Evolutionary conservation across 2,113 vertebrate species (phyloP).

Genomic region (Dissostichus mawsoni): DNA sequence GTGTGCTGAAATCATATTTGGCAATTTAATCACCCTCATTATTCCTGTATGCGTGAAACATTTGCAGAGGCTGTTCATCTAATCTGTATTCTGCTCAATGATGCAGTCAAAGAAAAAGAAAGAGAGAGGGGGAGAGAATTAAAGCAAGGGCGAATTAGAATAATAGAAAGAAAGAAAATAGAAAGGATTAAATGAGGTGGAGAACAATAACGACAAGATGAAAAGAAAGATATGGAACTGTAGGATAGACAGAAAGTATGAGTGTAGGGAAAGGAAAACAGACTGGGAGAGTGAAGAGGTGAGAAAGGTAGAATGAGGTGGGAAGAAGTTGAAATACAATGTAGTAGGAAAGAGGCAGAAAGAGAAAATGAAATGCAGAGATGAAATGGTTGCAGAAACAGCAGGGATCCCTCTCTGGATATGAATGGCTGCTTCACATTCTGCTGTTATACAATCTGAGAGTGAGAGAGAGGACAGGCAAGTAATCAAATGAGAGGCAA

Average conservation of each 20-base stretch:
- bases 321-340: conserved; percentile 28
- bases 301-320: background rate
- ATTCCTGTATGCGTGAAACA: conserved; percentile 36
- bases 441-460: conserved; percentile 66
- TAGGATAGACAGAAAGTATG: conserved; percentile 9
- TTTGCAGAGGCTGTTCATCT: conserved; percentile 46
- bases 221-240: conserved; percentile 14
- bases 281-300: conserved; percentile 4
- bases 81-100: conserved; percentile 59
- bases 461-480: conserved; percentile 42
- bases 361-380: conserved; percentile 46
- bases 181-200: conserved; percentile 7
- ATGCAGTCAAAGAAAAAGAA: conserved; percentile 34
- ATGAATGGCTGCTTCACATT: conserved; percentile 70
- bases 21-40: conserved; percentile 48
- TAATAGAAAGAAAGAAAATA: conserved; percentile 21
- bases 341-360: background rate
- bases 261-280: conserved; percentile 12
- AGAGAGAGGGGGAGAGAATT: conserved; percentile 15
- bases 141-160: conserved; percentile 32
- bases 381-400: conserved; percentile 64
- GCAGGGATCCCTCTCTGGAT: conserved; percentile 73
- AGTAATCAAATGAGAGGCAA: conserved; percentile 79
- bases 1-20: conserved; percentile 42
- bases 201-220: conserved; percentile 36